phyloP scores from a whole-genome alignment of 2,888 invertebrate genomes.

The Melikaiella ostensackeni region DNA sequence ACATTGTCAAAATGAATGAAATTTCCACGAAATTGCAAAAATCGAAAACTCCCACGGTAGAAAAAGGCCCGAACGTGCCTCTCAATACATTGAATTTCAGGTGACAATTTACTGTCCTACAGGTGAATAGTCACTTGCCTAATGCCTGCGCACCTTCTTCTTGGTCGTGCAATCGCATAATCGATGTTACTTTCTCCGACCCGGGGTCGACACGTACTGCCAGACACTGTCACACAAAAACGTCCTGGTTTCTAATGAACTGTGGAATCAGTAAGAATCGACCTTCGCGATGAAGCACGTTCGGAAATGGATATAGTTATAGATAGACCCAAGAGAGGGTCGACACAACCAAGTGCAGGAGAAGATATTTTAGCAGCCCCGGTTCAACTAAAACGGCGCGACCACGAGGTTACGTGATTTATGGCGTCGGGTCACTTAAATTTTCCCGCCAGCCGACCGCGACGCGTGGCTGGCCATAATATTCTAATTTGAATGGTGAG shows the following conservation, averaged over 20 bases:
- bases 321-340: neutral
- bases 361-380: constrained; percentile 32
- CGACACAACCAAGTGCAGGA: constrained; percentile 22
- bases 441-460: constrained; percentile 23
- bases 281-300: constrained; percentile 24
- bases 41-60: neutral
- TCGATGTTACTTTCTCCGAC: constrained; percentile 20
- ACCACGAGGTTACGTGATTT: constrained; percentile 33
- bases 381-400: constrained; percentile 30
- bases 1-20: neutral
- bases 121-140: constrained; percentile 36
- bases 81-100: constrained; percentile 5
- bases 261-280: constrained; percentile 22
- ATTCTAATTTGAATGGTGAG: constrained; percentile 33
- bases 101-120: neutral
- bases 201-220: constrained; percentile 26
- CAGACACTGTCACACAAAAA: constrained; percentile 11
- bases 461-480: constrained; percentile 27
- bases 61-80: constrained; percentile 8
- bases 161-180: constrained; percentile 29
- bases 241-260: constrained; percentile 23
- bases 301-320: neutral
- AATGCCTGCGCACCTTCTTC: neutral
- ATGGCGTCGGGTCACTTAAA: constrained; percentile 31
- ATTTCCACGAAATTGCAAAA: neutral